phyloP scores from a whole-genome alignment of 2,888 invertebrate species.

The Ennomos quercinarius region DNA sequence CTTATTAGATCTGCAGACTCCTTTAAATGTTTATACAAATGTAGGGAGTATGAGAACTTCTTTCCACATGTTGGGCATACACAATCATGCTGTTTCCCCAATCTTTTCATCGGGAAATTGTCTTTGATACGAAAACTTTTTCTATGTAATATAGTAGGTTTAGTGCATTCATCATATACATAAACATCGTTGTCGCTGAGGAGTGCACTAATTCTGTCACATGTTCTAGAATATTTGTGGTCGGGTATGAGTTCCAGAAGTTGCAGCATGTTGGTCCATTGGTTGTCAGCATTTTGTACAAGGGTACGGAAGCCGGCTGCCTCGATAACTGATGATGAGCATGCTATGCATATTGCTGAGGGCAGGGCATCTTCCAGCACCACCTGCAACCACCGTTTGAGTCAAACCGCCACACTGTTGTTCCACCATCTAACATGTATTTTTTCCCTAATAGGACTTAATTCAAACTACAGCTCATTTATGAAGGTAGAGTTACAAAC shows the following conservation, averaged over 20 bases:
- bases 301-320: slow-evolving; percentile 65
- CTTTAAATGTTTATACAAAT: slow-evolving; percentile 65
- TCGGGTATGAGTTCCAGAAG: slow-evolving; percentile 54
- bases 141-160: background rate
- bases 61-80: slow-evolving; percentile 68
- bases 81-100: slow-evolving; percentile 42
- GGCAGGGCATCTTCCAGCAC: slow-evolving; percentile 65
- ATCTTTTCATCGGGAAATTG: slow-evolving; percentile 34
- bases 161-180: slow-evolving; percentile 45
- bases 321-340: slow-evolving; percentile 58
- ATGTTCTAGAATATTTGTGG: slow-evolving; percentile 21
- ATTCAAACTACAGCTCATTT: background rate
- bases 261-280: slow-evolving; percentile 61
- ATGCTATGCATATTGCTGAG: slow-evolving; percentile 63
- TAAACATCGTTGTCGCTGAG: slow-evolving; percentile 53
- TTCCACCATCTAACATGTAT: slow-evolving; percentile 10
- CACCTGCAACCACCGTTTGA: slow-evolving; percentile 76
- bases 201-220: slow-evolving; percentile 50
- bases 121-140: slow-evolving; percentile 13
- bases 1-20: slow-evolving; percentile 63
- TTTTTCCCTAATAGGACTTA: background rate
- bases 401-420: slow-evolving; percentile 68
- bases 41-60: slow-evolving; percentile 56
- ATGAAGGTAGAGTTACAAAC: slow-evolving; percentile 2
- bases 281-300: slow-evolving; percentile 55